These are phyloP conservation scores for Sylvilagus bachmani DNA, from an alignment of 2,113 vertebrate genomes.

Conservation along the genomic window DNA sequence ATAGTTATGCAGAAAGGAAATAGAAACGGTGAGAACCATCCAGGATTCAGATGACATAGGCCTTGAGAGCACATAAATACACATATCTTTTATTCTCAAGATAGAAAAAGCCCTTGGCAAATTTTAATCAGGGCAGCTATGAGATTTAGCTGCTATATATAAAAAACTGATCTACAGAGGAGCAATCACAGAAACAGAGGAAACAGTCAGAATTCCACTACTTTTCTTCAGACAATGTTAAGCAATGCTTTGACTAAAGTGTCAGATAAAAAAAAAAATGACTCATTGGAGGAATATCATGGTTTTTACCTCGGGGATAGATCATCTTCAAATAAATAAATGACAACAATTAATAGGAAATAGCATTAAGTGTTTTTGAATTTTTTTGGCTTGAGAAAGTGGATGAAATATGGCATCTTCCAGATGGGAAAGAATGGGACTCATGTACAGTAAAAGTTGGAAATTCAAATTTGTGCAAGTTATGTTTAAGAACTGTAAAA, in stretches of 20 bases:
- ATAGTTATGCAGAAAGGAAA: background rate
- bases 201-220: background rate
- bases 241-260: background rate
- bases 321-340: background rate
- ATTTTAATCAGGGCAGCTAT: background rate
- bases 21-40: background rate
- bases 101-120: background rate
- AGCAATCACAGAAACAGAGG: background rate
- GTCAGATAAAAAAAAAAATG: background rate
- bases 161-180: background rate
- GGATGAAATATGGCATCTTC: fast-evolving
- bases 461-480: background rate
- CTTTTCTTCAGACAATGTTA: background rate
- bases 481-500: background rate
- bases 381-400: background rate
- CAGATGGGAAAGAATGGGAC: background rate
- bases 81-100: background rate
- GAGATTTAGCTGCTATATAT: background rate
- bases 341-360: background rate
- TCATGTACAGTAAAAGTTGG: background rate
- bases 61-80: background rate
- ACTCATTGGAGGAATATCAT: background rate
- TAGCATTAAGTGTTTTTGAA: background rate
- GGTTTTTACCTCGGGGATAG: background rate
- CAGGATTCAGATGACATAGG: background rate